These are phyloP conservation scores for Drosophila longiperda DNA, from an alignment of 2,888 invertebrate species.

Conservation along the genomic window DNA sequence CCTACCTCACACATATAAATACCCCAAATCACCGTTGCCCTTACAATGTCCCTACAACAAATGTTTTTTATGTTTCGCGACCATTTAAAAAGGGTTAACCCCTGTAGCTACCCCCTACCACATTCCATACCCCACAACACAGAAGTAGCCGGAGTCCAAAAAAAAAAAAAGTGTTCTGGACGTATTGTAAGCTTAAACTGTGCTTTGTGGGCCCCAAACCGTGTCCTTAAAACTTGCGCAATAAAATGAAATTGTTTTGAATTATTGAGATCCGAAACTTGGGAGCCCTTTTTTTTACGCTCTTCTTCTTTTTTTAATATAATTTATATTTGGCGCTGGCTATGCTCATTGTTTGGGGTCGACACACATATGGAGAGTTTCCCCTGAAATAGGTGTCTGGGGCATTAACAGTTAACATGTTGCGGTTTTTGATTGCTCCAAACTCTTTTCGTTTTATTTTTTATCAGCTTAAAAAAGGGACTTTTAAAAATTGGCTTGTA, in stretches of 20 bases:
- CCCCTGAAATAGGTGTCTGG: slow-evolving; percentile 68
- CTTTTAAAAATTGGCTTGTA: slow-evolving; percentile 18
- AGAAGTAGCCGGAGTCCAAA: slow-evolving; percentile 55
- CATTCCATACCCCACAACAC: neutral
- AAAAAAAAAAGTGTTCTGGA: slow-evolving; percentile 40
- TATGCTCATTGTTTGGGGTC: slow-evolving; percentile 44
- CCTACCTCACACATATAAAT: slow-evolving; percentile 29
- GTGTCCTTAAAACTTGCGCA: slow-evolving; percentile 53
- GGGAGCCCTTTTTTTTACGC: slow-evolving; percentile 33
- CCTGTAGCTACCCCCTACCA: slow-evolving; percentile 8
- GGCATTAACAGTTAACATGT: slow-evolving; percentile 79
- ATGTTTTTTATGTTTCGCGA: slow-evolving; percentile 53
- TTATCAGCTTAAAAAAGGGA: slow-evolving; percentile 67
- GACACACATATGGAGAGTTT: slow-evolving; percentile 35
- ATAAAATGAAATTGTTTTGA: slow-evolving; percentile 80
- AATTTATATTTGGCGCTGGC: slow-evolving; percentile 73
- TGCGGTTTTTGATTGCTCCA: slow-evolving; percentile 75
- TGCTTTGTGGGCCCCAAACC: slow-evolving; percentile 49
- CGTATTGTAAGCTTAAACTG: slow-evolving; percentile 68
- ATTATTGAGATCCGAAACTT: slow-evolving; percentile 74
- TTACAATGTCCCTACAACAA: slow-evolving; percentile 10
- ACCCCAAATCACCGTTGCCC: neutral
- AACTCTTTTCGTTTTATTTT: slow-evolving; percentile 52
- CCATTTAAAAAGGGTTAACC: slow-evolving; percentile 60
- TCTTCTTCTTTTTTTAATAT: slow-evolving; percentile 55